phyloP scores from a whole-genome alignment of 2,888 invertebrate genomes.

The Dromius quadrimaculatus region DNA sequence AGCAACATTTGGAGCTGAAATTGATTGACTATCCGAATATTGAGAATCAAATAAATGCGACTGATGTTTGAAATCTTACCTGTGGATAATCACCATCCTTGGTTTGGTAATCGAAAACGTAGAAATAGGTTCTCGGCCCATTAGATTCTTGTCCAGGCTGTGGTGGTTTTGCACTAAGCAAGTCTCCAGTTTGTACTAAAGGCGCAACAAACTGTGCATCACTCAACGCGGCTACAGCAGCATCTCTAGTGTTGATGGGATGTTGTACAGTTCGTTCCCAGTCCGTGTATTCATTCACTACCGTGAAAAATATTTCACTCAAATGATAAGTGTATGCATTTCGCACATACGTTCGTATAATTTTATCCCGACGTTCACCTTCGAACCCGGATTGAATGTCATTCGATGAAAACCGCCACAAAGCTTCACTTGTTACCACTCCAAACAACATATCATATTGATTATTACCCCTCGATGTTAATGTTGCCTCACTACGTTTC shows the following conservation, averaged over 20 bases:
- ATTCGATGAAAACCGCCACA: conserved; percentile 88
- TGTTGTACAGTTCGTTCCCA: conserved; percentile 94
- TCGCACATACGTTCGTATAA: conserved; percentile 90
- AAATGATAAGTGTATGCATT: conserved; percentile 96
- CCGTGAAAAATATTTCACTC: conserved; percentile 96
- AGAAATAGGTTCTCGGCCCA: conserved; percentile 88
- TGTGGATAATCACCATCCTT: conserved; percentile 90
- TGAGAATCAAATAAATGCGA: background rate
- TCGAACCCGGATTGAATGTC: conserved; percentile 89
- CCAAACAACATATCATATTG: conserved; percentile 91
- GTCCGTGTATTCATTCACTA: conserved; percentile 97
- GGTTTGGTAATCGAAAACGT: conserved; percentile 93
- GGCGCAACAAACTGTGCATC: conserved; percentile 96
- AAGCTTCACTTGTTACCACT: conserved; percentile 91
- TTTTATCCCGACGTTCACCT: conserved; percentile 87
- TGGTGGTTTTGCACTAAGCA: conserved; percentile 78
- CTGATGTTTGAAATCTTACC: conserved; percentile 67
- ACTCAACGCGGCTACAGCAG: conserved; percentile 90
- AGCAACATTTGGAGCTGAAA: too few relatives aligned
- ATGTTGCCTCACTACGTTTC: conserved; percentile 74
- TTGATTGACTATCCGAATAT: too few relatives aligned
- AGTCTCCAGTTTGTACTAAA: conserved; percentile 85
- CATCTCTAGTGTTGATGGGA: conserved; percentile 89
- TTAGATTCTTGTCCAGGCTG: conserved; percentile 70
- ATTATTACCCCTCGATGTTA: conserved; percentile 71